These are phyloP conservation scores for Apomyelois bistriatella DNA, from an alignment of 2,888 invertebrate genomes.

Conservation along the genomic window DNA sequence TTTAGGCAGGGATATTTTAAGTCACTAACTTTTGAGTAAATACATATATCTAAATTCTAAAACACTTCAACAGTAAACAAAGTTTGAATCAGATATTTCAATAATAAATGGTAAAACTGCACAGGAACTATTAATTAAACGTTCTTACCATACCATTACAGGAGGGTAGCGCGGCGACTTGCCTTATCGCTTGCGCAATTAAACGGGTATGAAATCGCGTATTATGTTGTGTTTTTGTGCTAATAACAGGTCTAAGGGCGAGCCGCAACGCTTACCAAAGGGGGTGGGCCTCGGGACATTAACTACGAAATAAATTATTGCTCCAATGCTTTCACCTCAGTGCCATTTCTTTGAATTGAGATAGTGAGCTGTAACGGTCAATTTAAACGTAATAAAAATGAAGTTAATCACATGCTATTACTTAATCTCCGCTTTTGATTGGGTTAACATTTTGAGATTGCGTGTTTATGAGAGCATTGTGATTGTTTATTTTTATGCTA, in stretches of 20 bases:
- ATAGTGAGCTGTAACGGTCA: constrained; percentile 49
- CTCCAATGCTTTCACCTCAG: constrained; percentile 43
- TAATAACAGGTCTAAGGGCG: constrained; percentile 67
- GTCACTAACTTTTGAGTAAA: not conserved
- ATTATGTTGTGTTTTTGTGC: constrained; percentile 61
- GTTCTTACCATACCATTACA: constrained; percentile 67
- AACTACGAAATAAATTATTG: constrained; percentile 58
- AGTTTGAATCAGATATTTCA: constrained; percentile 28
- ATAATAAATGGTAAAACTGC: constrained; percentile 48
- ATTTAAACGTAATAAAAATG: constrained; percentile 53
- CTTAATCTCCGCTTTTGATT: constrained; percentile 35
- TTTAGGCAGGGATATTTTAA: too few species aligned
- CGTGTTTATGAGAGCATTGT: constrained; percentile 22
- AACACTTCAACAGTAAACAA: constrained; percentile 24
- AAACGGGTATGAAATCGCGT: constrained; percentile 69
- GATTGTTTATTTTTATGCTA: constrained; percentile 3
- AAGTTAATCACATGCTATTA: constrained; percentile 43
- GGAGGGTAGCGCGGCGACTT: constrained; percentile 47
- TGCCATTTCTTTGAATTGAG: constrained; percentile 49
- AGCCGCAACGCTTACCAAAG: constrained; percentile 49
- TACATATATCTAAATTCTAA: constrained; percentile 17
- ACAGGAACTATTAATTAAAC: constrained; percentile 67
- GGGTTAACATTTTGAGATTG: constrained; percentile 29
- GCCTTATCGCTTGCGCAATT: constrained; percentile 73
- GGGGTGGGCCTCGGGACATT: constrained; percentile 55